Conservation (phyloP, 2,113 vertebrate species). For the Tympanuchus pallidicinctus region DNA sequence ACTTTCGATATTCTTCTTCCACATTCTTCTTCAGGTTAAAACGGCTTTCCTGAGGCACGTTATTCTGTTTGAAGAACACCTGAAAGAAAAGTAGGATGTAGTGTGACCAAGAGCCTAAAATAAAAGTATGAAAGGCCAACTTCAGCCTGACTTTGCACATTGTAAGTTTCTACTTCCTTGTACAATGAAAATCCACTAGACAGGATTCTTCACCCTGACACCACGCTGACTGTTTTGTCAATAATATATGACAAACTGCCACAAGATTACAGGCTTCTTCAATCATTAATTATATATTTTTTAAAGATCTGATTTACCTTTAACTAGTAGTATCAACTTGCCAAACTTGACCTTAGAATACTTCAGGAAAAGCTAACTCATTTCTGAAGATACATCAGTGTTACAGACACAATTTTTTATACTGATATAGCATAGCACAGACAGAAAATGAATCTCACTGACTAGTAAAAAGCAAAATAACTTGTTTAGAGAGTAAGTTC, state of each 20-base stretch:
- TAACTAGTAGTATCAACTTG: background rate
- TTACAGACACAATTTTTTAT: background rate
- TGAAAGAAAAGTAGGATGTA: conserved; percentile 59
- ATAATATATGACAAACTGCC: background rate
- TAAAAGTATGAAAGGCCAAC: background rate
- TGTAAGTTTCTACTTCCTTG: background rate
- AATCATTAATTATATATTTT: background rate
- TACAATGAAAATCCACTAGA: background rate
- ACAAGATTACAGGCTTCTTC: background rate
- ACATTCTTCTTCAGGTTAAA: conserved; percentile 99
- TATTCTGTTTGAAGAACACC: conserved; percentile 99
- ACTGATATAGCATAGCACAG: background rate
- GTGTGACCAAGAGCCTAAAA: background rate
- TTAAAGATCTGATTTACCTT: background rate
- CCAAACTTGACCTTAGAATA: background rate
- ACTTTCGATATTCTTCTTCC: conserved; percentile 98
- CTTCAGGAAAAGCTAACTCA: background rate
- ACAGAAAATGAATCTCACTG: background rate
- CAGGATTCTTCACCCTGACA: background rate
- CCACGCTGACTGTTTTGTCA: background rate
- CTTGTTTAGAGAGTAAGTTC: background rate
- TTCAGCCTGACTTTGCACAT: background rate
- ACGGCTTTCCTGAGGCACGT: conserved; percentile 96
- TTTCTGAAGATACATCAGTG: background rate
- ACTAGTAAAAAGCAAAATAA: background rate